Base-by-base conservation (phyloP, 2,888 invertebrate species). In the Beris chalybata region DNA sequence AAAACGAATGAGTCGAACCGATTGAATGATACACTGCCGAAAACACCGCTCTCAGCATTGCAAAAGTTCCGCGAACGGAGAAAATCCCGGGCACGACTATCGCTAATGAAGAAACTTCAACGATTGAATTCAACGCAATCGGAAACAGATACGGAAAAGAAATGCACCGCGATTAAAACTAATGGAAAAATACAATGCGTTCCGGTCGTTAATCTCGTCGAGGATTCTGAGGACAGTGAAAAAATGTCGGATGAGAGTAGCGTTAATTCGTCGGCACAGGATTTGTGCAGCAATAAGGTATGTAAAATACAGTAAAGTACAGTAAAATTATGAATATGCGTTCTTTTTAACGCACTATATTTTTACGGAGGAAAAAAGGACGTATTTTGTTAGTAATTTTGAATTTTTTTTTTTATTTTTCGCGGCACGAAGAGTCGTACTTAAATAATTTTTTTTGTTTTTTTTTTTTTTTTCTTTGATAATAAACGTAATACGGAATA, bases 11-110 rank as follows among this genome's bases (percentile, higher is more conserved):
- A 50, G 38, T 32, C 11, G 38, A 30, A 61, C 61, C 61, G 50
- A 9, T 7, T 15, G 7, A 45, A 38, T 38, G 9, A 38, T 32
- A 61, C 32, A 38, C 1, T 6, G 12, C 61, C 4, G 11, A 50
- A 38, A 52, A 61, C 61, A 11, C 52, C 61, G 9, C 15, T 61
- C 11, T 61, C 61, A 6, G 61, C 61, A 13, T 32, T 50, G 29
- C 50, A 61, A 61, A 61, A 43, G 32, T 50, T 61, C 47, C 30
- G 32, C 29, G 55, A 44, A 47, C 44, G 61, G 32, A 54, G 59
- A 15, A 55, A 45, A 30, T 61, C 66, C n/a, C 54, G 55, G 7
- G 66, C 66, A 50, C 59, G 66, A 3, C 12, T 66, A 29, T 66
- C 61, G 2, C 32, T 66, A 11, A 58, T 61, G 1, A 66, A 61